Conservation (phyloP, 1,140 invertebrate genomes). For the Drosophila gunungcola region DNA sequence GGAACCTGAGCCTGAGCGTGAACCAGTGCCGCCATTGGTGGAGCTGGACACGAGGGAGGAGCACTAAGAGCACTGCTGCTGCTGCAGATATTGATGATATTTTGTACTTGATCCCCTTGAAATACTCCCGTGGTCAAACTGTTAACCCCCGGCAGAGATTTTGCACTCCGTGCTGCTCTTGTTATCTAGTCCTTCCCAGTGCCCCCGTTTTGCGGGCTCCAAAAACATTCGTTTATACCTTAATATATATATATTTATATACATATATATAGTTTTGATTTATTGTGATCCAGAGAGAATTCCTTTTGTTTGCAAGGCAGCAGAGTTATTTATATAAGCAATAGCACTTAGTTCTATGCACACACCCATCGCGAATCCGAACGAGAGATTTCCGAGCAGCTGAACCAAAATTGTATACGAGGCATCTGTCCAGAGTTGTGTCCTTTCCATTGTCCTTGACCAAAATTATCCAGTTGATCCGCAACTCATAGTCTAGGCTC, state of each 20-base stretch:
- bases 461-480: conserved; percentile 1
- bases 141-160: conserved; percentile 7
- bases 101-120: conserved; percentile 22
- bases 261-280: background rate
- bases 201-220: background rate
- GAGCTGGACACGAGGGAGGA: conserved; percentile 43
- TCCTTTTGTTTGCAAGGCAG: conserved; percentile 49
- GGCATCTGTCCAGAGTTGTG: conserved; percentile 13
- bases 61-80: background rate
- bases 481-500: conserved; percentile 8
- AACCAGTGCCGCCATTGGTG: conserved; percentile 39
- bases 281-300: conserved; percentile 22
- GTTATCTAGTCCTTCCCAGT: conserved; percentile 58
- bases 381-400: conserved; percentile 17
- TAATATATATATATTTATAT: background rate
- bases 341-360: conserved; percentile 25
- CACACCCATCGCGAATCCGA: conserved; percentile 8
- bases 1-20: conserved; percentile 28
- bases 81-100: conserved; percentile 6
- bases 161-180: conserved; percentile 34
- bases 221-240: conserved; percentile 14
- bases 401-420: conserved; percentile 54
- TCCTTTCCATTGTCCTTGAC: conserved; percentile 10
- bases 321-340: conserved; percentile 46
- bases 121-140: conserved; percentile 44